Percentiles rank a stretch among this genome's conserved stretches.
Conservation (phyloP, 2,888 invertebrate species). For the Thera obeliscata region DNA sequence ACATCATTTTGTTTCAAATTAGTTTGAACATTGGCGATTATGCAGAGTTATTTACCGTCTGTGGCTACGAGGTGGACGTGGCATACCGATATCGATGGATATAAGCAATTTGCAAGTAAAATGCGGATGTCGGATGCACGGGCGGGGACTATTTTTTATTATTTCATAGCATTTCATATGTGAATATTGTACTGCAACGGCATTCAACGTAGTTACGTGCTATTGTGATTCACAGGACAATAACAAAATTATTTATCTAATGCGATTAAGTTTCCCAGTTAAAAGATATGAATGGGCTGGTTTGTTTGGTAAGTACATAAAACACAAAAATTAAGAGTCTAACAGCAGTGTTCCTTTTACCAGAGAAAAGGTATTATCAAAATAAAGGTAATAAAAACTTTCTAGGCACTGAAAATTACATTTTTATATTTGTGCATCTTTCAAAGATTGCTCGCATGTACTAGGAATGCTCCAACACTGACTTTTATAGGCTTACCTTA, state of each 20-base stretch:
- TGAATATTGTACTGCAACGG: conserved; percentile 52
- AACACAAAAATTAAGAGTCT: no score
- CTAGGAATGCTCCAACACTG: no score
- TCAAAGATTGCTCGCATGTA: no score
- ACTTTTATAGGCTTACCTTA: no score
- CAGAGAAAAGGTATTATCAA: no score
- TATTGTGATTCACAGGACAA: conserved; percentile 43
- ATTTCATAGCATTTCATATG: conserved; percentile 66
- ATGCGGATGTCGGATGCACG: conserved; percentile 72
- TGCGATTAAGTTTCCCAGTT: not conserved
- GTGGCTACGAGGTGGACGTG: conserved; percentile 47
- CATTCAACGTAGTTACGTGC: conserved; percentile 36
- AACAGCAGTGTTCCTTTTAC: no score
- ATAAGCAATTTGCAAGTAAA: conserved; percentile 82
- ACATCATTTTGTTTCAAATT: conserved; percentile 25
- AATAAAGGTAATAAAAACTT: no score
- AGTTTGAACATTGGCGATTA: conserved; percentile 39
- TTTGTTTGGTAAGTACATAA: no score
- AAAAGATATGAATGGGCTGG: not conserved
- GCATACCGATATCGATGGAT: conserved; percentile 69
- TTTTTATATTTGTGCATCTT: no score
- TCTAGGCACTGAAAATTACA: no score
- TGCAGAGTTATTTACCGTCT: conserved; percentile 43
- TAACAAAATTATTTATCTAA: not conserved
- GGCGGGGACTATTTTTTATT: conserved; percentile 62